A percentile compares a stretch with the other conserved stretches of the same genome.
These are phyloP conservation scores for Arctocebus calabarensis DNA, from an alignment of 2,797 vertebrate species.

Conservation along the genomic window DNA sequence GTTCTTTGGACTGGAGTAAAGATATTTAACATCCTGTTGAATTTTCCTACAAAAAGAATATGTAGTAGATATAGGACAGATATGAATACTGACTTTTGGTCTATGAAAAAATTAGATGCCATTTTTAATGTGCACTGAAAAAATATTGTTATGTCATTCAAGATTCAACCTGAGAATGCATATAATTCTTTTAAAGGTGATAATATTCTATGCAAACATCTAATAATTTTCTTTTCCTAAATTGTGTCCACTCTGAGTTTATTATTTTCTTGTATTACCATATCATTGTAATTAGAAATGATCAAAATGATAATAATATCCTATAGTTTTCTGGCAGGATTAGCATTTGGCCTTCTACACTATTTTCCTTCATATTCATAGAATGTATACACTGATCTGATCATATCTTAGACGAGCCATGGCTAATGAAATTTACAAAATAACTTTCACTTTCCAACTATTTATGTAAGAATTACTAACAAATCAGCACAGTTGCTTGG, in stretches of 20 bases:
- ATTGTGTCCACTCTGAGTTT: conserved; percentile 10
- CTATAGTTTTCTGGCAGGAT: conserved; percentile 57
- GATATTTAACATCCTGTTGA: not conserved
- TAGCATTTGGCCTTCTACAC: conserved; percentile 75
- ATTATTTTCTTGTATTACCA: not conserved
- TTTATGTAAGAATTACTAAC: conserved; percentile 84
- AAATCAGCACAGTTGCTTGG: conserved; percentile 80
- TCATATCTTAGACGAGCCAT: conserved; percentile 59
- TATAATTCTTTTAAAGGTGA: not conserved
- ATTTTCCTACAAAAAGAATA: not conserved
- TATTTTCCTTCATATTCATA: conserved; percentile 64
- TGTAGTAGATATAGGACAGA: not conserved
- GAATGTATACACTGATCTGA: not conserved
- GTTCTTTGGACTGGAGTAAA: conserved; percentile 41
- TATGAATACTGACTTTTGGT: conserved; percentile 1
- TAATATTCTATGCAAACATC: not conserved
- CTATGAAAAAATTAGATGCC: not conserved
- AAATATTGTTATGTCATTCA: not conserved
- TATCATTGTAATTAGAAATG: conserved; percentile 2
- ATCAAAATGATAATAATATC: not conserved
- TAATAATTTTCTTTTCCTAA: conserved; percentile 66
- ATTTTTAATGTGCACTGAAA: conserved; percentile 40
- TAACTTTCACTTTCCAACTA: conserved; percentile 62
- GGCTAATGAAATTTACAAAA: conserved; percentile 29
- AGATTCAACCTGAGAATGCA: not conserved